Evolutionary conservation across 2,888 invertebrate genomes (phyloP), one percentile per base, ranked within the genome.

Genomic region (Leptinotarsa juncta): DNA sequence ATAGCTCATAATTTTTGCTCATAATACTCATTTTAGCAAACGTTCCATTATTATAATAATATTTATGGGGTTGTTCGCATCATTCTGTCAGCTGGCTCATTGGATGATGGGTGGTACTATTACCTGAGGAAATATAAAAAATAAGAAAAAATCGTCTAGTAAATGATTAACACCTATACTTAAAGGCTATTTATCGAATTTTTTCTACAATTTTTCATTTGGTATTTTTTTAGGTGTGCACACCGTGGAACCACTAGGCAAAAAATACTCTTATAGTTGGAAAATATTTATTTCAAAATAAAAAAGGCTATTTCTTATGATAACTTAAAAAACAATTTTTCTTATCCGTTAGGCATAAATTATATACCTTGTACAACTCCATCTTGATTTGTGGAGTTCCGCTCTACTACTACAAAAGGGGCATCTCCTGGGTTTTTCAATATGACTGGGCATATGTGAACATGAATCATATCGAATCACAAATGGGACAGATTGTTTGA

Each of bases 321-420:
- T 26, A 26, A 26, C 26, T 26, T 26, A 26, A 26, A 26, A 26
- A 26, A 26, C 26, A 26, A 26, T 26, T 26, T 26, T 26, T 26
- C 4, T 26, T 4, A 26, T 4, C 4, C 4, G 2, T 26, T 26
- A 26, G 4, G 4, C 23, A 23, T 57, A 57, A 23, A 57, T 3
- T 2, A 57, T 7, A 57, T n/a, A n/a, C 20, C 20, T 65, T 53
- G n/a, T 32, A 65, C 66, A 66, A 53, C 48, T 65, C 57, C 71
- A 71, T 49, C 50, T 49, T 23, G 65, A 53, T 55, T 66, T 71
- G 48, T 67, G 71, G 50, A 67, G 67, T 71, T 71, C 55, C 26
- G 65, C 66, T 71, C 42, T 62, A 55, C 55, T 71, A 53, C 71
- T 71, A 42, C 71, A 71, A 53, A 55, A 65, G 48, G 71, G 67